phyloP scores from a whole-genome alignment of 2,113 vertebrate species.

The Ranitomeya variabilis region DNA sequence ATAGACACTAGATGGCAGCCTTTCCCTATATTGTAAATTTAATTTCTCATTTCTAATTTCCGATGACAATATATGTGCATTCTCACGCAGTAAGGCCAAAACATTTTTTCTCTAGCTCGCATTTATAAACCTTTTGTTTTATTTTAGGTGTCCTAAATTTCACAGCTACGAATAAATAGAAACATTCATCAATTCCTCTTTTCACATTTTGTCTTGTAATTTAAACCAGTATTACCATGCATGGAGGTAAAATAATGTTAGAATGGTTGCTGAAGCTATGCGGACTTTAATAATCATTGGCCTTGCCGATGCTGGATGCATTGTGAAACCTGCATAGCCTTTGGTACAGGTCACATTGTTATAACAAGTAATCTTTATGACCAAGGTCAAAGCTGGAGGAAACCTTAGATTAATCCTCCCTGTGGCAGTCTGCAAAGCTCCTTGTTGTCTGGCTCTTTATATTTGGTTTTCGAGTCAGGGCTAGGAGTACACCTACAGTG shows the following conservation, averaged over 20 bases:
- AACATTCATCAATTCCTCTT: slow-evolving; percentile 10
- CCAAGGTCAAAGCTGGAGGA: slow-evolving; percentile 51
- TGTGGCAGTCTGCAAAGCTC: slow-evolving; percentile 25
- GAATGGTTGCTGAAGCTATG: background rate
- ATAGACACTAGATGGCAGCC: slow-evolving; percentile 49
- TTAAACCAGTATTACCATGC: background rate
- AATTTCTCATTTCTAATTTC: background rate
- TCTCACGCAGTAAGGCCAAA: background rate
- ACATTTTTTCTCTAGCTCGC: background rate
- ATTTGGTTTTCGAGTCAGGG: slow-evolving; percentile 36
- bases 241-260: background rate
- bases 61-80: slow-evolving; percentile 24
- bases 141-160: slow-evolving; percentile 18
- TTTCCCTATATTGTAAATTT: background rate
- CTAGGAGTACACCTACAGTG: slow-evolving; percentile 41
- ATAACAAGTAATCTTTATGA: slow-evolving; percentile 52
- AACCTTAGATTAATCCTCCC: slow-evolving; percentile 49
- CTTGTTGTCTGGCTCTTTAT: background rate
- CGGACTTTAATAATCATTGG: slow-evolving; percentile 18
- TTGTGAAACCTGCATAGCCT: slow-evolving; percentile 6
- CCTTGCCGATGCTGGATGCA: background rate
- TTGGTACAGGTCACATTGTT: slow-evolving; percentile 36
- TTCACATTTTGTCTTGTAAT: background rate
- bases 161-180: slow-evolving; percentile 20
- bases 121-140: slow-evolving; percentile 45